Evolutionary conservation across 2,113 vertebrate genomes (phyloP).

Genomic region (Onychorhynchus coronatus): DNA sequence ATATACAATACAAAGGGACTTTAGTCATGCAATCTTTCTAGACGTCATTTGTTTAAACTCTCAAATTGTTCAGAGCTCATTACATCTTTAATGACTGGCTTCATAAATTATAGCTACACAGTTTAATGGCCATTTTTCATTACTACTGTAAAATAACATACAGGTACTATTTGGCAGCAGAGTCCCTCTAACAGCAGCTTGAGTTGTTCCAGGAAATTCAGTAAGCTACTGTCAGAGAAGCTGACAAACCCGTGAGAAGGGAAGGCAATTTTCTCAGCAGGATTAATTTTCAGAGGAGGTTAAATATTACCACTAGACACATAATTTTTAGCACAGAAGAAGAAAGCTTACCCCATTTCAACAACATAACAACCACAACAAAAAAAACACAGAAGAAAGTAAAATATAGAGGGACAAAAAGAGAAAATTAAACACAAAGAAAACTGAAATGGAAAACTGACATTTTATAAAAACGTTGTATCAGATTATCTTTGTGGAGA

Average conservation of each 20-base stretch:
- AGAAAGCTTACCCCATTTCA: background rate
- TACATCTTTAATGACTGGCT: background rate
- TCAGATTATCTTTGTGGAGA: background rate
- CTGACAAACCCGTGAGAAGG: background rate
- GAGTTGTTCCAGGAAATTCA: background rate
- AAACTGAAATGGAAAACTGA: background rate
- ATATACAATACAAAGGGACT: background rate
- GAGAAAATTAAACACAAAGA: background rate
- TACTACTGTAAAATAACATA: background rate
- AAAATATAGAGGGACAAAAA: background rate
- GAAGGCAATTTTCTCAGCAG: slow-evolving; percentile 9
- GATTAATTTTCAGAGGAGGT: background rate
- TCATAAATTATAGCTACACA: background rate
- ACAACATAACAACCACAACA: background rate
- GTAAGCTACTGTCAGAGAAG: background rate
- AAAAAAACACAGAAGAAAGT: background rate
- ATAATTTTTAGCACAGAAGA: background rate
- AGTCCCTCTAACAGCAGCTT: background rate
- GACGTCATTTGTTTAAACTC: background rate
- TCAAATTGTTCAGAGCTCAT: background rate
- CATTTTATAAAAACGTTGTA: background rate
- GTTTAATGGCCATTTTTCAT: background rate
- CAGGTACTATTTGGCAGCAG: background rate
- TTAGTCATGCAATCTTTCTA: background rate
- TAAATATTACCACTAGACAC: fast-evolving